Percentiles rank a stretch among this genome's conserved stretches.
These are phyloP conservation scores for Drosophila tropicalis DNA, from an alignment of 1,140 invertebrate species.

Conservation along the genomic window DNA sequence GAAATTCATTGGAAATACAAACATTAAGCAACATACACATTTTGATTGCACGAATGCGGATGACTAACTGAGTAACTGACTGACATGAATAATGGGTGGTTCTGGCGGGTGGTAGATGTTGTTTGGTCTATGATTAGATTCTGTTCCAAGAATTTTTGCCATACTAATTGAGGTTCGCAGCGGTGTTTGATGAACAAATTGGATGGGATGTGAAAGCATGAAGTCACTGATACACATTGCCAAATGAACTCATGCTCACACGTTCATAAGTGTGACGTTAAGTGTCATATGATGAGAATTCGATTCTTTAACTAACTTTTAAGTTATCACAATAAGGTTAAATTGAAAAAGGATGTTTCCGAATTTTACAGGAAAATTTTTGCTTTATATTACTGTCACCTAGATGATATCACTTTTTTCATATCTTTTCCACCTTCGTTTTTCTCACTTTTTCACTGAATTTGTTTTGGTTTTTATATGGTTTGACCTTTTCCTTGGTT, in stretches of 20 bases:
- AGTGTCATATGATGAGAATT: background rate
- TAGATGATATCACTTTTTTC: no score
- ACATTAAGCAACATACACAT: conserved; percentile 17
- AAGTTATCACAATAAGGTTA: background rate
- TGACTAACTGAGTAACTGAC: conserved; percentile 5
- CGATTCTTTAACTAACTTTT: background rate
- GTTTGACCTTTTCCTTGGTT: no score
- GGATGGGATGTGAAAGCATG: background rate
- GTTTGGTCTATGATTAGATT: conserved; percentile 50
- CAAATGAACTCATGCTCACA: background rate
- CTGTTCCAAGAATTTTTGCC: conserved; percentile 32
- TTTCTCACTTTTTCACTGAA: no score
- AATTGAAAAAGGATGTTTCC: background rate
- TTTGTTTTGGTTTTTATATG: no score
- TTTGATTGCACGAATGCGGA: conserved; percentile 10
- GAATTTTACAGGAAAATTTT: no score
- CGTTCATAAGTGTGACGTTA: background rate
- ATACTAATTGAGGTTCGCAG: conserved; percentile 20
- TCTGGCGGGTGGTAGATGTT: background rate
- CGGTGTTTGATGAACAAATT: conserved; percentile 2
- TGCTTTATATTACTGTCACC: no score
- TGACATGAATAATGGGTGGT: background rate
- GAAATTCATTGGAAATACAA: conserved; percentile 63
- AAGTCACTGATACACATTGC: background rate
- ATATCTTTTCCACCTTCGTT: no score